Conservation (phyloP, 2,113 vertebrate genomes). For the Coracopsis vasa region DNA sequence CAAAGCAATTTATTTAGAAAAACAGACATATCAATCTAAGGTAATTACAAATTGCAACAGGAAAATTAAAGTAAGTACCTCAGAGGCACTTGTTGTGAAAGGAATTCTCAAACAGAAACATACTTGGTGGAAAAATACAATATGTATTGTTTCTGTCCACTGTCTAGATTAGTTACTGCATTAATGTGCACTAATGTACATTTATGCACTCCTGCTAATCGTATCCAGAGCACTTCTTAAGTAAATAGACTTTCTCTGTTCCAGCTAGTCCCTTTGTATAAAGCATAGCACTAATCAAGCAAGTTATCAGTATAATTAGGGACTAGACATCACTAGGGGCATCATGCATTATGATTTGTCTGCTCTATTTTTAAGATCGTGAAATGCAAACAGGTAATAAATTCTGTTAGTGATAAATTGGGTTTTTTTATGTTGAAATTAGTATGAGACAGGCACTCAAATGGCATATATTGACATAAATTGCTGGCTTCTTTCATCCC, state of each 20-base stretch:
- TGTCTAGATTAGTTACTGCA: conserved; percentile 33
- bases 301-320: conserved; percentile 61
- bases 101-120: conserved; percentile 45
- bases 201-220: conserved; percentile 63
- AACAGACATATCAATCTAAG: conserved; percentile 50
- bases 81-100: conserved; percentile 1
- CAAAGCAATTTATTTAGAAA: conserved; percentile 52
- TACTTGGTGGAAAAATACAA: conserved; percentile 9
- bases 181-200: conserved; percentile 50
- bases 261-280: conserved; percentile 39
- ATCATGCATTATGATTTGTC: conserved; percentile 16
- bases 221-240: conserved; percentile 54
- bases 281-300: conserved; percentile 51
- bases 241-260: conserved; percentile 45
- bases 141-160: conserved; percentile 50
- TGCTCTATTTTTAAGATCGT: conserved; percentile 54
- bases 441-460: neutral
- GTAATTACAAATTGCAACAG: conserved; percentile 57
- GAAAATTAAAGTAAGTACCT: conserved; percentile 61
- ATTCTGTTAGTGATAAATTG: conserved; percentile 27
- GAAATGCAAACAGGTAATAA: conserved; percentile 57
- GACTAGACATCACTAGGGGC: conserved; percentile 44
- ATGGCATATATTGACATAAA: neutral
- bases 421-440: conserved; percentile 31
- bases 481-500: neutral